Base-by-base conservation (phyloP, 2,888 invertebrate species). In the Nineta flava region DNA sequence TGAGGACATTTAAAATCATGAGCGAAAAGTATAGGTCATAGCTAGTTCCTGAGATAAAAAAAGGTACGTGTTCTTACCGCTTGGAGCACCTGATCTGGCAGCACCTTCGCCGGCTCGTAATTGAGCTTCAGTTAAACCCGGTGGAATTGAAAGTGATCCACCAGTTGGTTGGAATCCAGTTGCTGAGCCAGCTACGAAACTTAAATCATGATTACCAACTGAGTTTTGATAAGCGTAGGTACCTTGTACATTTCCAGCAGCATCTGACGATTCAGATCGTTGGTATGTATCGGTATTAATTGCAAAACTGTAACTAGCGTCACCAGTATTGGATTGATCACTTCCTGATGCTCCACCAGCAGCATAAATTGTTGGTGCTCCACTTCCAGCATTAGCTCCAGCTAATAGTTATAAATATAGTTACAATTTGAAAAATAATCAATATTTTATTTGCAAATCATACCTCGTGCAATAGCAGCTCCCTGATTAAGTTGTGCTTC, bases 91-190 rank as follows among this genome's bases (percentile, higher is more conserved):
- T 2, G 44, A 44, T 19, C 44, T 49, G 2, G 38, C 38, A 15
- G 38, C n/a, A 16, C 17, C 43, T 19, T 43, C 17, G 1, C 48
- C 53, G 51, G 44, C 45, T 16, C 38, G 32, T 3, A 49, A 21
- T 45, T 49, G 49, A 7, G n/a, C 31, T 41, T 50, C 51, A 21
- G 42, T 38, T 26, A 51, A 21, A 40, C 53, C 53, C 13, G 51
- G 51, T 16, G 53, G 48, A 10, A 26, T 17, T 6, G 57, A 55
- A 17, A 60, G 52, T 48, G 57, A 57, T 43, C 57, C 58, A 9
- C 58, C 56, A 21, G 47, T 52, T 13, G 57, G 56, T 5, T 55
- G 48, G 47, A 57, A 59, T 10, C 59, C 59, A 10, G 52, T 59
- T 9, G 50, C 51, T 6, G 57, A 53, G 9, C 59, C 59, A 15